Percentiles rank a stretch among this genome's conserved stretches.
These are phyloP conservation scores for Benitochromis conjunctus DNA, from an alignment of 2,113 vertebrate genomes.

Conservation along the genomic window DNA sequence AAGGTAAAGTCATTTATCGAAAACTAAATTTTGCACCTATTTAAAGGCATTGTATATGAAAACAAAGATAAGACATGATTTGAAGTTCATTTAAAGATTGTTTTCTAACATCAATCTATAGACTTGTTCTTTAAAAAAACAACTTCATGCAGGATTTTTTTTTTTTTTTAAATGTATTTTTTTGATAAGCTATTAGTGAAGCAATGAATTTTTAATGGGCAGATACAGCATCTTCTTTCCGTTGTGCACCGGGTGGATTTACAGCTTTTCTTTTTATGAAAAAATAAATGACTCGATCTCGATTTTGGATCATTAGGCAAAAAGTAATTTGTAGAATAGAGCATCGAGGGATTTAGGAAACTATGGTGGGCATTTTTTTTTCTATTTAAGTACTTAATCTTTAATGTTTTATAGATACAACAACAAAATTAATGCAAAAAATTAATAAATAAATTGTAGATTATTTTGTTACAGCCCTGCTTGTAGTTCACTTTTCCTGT, in stretches of 20 bases:
- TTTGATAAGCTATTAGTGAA: neutral
- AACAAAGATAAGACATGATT: neutral
- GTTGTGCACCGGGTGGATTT: neutral
- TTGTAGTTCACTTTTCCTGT: neutral
- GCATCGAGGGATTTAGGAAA: neutral
- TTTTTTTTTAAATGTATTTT: neutral
- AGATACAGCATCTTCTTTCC: neutral
- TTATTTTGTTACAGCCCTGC: neutral
- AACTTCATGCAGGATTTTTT: neutral
- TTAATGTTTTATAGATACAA: neutral
- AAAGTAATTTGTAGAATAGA: neutral
- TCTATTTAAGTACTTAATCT: neutral
- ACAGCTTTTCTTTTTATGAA: neutral
- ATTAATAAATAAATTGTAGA: neutral
- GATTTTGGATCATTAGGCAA: neutral
- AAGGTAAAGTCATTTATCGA: neutral
- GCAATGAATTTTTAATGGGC: too few species aligned
- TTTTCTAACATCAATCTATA: neutral
- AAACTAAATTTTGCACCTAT: neutral
- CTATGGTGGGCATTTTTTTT: neutral
- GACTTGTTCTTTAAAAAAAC: neutral
- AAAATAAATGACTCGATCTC: neutral
- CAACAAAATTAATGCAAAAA: neutral
- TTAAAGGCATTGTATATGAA: neutral
- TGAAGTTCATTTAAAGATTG: neutral